Evolutionary conservation across 2,797 vertebrate genomes (phyloP).

Genomic region (Discoglossus pictus): DNA sequence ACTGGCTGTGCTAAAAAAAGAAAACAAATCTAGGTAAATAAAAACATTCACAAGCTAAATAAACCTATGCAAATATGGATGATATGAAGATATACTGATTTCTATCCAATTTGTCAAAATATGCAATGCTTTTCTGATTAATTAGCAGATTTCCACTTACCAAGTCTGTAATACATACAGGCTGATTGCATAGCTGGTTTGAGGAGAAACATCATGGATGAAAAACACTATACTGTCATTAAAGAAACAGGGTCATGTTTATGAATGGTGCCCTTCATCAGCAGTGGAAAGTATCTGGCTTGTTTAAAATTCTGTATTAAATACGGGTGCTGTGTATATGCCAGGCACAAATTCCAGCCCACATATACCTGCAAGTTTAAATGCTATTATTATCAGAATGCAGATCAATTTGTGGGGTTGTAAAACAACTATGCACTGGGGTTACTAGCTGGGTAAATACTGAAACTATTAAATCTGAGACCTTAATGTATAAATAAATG

Average conservation of each 20-base stretch:
- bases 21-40: slow-evolving; percentile 26
- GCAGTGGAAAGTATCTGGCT: slow-evolving; percentile 50
- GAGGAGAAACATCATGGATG: slow-evolving; percentile 9
- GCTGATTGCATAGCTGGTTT: too few relatives aligned
- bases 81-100: slow-evolving; percentile 15
- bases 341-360: slow-evolving; percentile 37
- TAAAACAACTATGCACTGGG: too few relatives aligned
- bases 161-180: too few relatives aligned
- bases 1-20: slow-evolving; percentile 16
- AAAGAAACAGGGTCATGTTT: slow-evolving; percentile 40
- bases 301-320: slow-evolving; percentile 46
- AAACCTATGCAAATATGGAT: slow-evolving; percentile 8
- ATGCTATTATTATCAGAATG: slow-evolving; percentile 2
- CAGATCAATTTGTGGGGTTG: neutral
- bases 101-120: neutral
- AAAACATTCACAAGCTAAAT: slow-evolving; percentile 13
- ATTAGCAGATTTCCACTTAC: too few relatives aligned
- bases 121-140: neutral
- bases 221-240: neutral
- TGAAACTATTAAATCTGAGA: too few relatives aligned
- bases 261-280: slow-evolving; percentile 48
- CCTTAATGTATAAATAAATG: too few relatives aligned
- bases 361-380: neutral
- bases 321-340: slow-evolving; percentile 33
- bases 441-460: too few relatives aligned